phyloP scores from a whole-genome alignment of 1,140 invertebrate genomes.

The Propsilocerus akamusi region DNA sequence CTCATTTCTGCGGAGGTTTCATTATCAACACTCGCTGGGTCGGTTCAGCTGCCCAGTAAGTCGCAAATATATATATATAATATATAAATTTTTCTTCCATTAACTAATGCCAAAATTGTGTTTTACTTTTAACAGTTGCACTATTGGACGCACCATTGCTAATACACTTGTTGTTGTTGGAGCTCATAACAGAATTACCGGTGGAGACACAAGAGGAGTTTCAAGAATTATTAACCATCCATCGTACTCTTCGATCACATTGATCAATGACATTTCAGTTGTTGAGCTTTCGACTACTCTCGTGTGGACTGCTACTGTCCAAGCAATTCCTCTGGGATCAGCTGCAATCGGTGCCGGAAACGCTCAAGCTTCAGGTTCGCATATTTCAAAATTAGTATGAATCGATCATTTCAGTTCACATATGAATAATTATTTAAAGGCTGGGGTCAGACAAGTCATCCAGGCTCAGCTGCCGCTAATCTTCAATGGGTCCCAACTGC shows the following conservation, averaged over 20 bases:
- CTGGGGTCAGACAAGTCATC: background rate
- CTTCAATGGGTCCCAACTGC: background rate
- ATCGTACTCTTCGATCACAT: slow-evolving; percentile 21
- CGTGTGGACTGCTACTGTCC: slow-evolving; percentile 17
- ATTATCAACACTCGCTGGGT: slow-evolving; percentile 21
- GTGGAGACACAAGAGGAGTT: slow-evolving; percentile 21
- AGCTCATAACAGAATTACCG: slow-evolving; percentile 26
- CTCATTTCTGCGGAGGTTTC: slow-evolving; percentile 27
- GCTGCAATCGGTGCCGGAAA: slow-evolving; percentile 16
- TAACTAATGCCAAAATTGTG: background rate
- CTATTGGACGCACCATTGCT: slow-evolving; percentile 13
- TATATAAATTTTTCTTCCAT: background rate
- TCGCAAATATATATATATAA: background rate
- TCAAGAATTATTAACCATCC: slow-evolving; percentile 24
- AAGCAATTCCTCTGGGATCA: slow-evolving; percentile 19
- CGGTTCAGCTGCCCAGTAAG: background rate
- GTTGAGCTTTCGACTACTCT: slow-evolving; percentile 17
- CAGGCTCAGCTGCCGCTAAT: background rate
- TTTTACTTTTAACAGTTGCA: slow-evolving; percentile 26
- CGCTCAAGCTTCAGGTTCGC: slow-evolving; percentile 26
- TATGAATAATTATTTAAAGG: too few species aligned
- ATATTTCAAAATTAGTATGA: slow-evolving; percentile 22
- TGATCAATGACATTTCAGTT: slow-evolving; percentile 25
- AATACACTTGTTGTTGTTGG: slow-evolving; percentile 27
- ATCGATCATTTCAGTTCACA: too few species aligned